phyloP scores from a whole-genome alignment of 2,888 invertebrate genomes.

The Rotaria sp. region DNA sequence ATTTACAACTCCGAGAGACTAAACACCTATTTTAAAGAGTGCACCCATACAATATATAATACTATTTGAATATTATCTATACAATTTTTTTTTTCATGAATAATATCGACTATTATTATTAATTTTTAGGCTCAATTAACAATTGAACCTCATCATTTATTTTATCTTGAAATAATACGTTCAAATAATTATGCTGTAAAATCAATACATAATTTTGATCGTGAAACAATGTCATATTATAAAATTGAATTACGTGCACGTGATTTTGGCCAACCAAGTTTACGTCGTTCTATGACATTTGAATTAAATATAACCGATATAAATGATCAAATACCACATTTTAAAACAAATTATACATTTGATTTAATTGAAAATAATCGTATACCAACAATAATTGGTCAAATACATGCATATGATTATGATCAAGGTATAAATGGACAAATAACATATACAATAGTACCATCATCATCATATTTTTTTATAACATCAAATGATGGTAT shows the following conservation, averaged over 20 bases:
- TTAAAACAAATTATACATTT: background rate
- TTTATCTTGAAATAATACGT: background rate
- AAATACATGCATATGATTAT: background rate
- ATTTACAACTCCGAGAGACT: no score
- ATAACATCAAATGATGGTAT: background rate
- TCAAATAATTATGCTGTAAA: background rate
- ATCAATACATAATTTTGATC: background rate
- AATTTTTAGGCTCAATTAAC: background rate
- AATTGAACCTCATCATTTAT: background rate
- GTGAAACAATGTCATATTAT: background rate
- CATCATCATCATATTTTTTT: background rate
- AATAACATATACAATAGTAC: background rate
- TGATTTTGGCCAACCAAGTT: conserved; percentile 8
- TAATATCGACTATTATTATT: no score
- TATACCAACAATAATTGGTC: background rate
- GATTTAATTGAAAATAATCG: conserved; percentile 28
- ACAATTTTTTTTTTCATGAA: no score
- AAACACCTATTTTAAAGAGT: no score
- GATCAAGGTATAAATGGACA: conserved; percentile 13
- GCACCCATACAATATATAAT: no score
- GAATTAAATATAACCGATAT: conserved; percentile 22
- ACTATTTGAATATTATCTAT: no score
- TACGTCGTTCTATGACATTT: conserved; percentile 4
- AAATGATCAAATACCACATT: conserved; percentile 22
- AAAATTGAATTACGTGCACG: conserved; percentile 5